Evolutionary conservation across 2,888 invertebrate genomes (phyloP).

Genomic region (Drosophila lutescens): DNA sequence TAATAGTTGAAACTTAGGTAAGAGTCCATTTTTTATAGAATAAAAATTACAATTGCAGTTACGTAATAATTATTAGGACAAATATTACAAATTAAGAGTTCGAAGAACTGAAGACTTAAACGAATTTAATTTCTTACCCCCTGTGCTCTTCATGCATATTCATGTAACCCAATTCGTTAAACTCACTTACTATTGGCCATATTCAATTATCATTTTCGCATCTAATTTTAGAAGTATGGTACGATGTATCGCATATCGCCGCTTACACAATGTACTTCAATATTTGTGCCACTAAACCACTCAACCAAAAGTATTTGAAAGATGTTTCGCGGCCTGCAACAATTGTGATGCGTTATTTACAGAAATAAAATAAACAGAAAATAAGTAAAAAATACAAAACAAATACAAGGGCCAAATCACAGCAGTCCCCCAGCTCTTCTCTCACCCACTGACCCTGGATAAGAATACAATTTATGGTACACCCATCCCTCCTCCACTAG

Average conservation of each 20-base stretch:
- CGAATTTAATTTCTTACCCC: constrained; percentile 11
- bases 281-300: constrained; percentile 46
- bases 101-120: background rate
- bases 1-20: background rate
- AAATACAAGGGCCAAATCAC: constrained; percentile 38
- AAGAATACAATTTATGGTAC: constrained; percentile 23
- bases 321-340: constrained; percentile 40
- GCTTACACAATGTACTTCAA: constrained; percentile 54
- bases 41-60: background rate
- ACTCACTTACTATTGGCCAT: constrained; percentile 50
- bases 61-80: no score
- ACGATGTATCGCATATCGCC: constrained; percentile 44
- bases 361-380: constrained; percentile 40
- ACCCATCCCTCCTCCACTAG: background rate
- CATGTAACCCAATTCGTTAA: constrained; percentile 43
- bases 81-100: background rate
- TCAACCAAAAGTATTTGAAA: constrained; percentile 51
- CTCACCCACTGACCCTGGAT: constrained; percentile 47
- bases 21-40: background rate
- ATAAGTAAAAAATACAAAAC: constrained; percentile 44
- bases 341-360: constrained; percentile 59
- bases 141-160: constrained; percentile 20
- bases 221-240: constrained; percentile 58
- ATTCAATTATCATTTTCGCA: constrained; percentile 59
- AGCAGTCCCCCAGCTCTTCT: constrained; percentile 9